Evolutionary conservation across 1,140 invertebrate genomes (phyloP).

Genomic region (Zaprionus camerounensis): DNA sequence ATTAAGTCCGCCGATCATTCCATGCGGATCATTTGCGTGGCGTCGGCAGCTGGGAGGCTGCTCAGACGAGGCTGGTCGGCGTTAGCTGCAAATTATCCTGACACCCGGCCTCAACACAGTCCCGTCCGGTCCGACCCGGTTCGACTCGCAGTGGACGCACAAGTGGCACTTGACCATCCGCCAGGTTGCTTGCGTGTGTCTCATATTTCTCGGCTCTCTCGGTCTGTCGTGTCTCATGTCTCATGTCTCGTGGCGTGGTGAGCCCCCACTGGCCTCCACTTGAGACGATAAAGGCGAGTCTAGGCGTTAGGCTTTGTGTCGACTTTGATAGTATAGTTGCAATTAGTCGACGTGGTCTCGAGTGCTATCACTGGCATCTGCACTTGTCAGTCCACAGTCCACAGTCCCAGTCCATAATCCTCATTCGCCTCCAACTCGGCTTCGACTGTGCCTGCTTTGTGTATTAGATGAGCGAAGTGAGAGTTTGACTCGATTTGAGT

Average conservation of each 20-base stretch:
- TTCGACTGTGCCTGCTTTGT: neutral
- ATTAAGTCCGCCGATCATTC: conserved; percentile 67
- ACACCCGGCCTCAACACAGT: conserved; percentile 52
- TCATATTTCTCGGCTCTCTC: conserved; percentile 57
- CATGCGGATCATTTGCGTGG: conserved; percentile 69
- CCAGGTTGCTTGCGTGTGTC: conserved; percentile 69
- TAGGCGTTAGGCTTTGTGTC: conserved; percentile 72
- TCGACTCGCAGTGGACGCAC: conserved; percentile 30
- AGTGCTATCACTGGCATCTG: conserved; percentile 73
- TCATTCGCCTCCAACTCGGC: conserved; percentile 12
- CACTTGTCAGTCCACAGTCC: conserved; percentile 18
- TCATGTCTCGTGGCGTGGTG: conserved; percentile 55
- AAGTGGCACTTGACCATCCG: conserved; percentile 72
- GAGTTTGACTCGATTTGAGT: conserved; percentile 63
- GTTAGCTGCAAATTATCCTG: conserved; percentile 69
- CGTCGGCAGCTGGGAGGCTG: conserved; percentile 40
- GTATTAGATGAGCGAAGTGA: conserved; percentile 40
- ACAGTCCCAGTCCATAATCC: neutral
- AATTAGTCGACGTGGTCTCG: conserved; percentile 76
- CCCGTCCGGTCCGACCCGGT: conserved; percentile 23
- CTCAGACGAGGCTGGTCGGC: conserved; percentile 14
- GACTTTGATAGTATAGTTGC: conserved; percentile 77
- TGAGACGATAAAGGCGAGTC: conserved; percentile 38
- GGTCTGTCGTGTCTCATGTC: conserved; percentile 49
- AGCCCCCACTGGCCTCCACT: conserved; percentile 35